Evolutionary conservation across 2,113 vertebrate species (phyloP).

Genomic region (Haemorhous mexicanus): DNA sequence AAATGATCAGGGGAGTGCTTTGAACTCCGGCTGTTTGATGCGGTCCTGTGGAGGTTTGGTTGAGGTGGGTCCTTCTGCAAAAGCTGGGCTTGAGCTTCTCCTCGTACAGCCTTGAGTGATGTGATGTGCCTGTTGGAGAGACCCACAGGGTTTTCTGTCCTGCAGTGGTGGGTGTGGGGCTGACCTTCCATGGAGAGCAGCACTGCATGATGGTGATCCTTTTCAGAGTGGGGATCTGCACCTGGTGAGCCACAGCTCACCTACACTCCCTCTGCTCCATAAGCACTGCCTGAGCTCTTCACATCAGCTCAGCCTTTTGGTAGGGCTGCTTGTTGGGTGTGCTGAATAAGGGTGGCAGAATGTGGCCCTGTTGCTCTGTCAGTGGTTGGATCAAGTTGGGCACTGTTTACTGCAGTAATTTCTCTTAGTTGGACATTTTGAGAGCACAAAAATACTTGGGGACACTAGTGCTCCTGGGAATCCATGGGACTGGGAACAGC

Average conservation of each 20-base stretch:
- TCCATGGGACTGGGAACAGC: background rate
- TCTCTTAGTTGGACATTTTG: background rate
- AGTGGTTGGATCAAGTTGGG: background rate
- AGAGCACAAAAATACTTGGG: background rate
- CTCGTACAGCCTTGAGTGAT: background rate
- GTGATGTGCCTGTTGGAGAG: background rate
- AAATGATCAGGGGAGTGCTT: background rate
- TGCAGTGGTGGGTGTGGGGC: background rate
- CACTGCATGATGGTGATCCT: background rate
- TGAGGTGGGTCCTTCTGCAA: background rate
- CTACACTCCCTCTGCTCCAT: background rate
- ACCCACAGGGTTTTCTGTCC: background rate
- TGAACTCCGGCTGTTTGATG: background rate
- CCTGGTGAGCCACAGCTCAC: background rate
- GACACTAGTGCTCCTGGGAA: background rate
- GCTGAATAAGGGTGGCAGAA: background rate
- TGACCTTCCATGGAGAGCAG: background rate
- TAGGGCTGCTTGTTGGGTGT: fast-evolving
- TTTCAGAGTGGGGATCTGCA: background rate
- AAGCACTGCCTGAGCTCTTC: background rate
- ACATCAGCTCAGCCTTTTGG: background rate
- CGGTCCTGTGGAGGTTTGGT: background rate
- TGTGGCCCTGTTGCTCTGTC: background rate
- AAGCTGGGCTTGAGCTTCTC: background rate
- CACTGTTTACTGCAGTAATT: background rate